A percentile compares a stretch with the other conserved stretches of the same genome.
Evolutionary conservation across 2,888 invertebrate species (phyloP).

Genomic region (Nemotelus nigrinus): DNA sequence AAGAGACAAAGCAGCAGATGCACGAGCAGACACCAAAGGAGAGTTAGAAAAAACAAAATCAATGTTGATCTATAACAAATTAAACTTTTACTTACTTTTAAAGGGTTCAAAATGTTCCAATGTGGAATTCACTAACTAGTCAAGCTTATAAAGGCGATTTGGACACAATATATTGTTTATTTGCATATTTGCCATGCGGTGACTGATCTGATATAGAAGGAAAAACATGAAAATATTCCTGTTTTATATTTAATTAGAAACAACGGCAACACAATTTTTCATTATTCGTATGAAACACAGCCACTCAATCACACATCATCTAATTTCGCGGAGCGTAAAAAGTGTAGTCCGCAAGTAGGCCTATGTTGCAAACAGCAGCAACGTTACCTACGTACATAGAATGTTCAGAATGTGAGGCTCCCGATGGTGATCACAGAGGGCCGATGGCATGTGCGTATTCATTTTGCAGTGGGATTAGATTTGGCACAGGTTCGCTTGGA

Average conservation of each 20-base stretch:
- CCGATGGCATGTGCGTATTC: slow-evolving; percentile 11
- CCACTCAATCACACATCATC: slow-evolving; percentile 21
- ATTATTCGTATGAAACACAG: background rate
- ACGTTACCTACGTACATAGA: slow-evolving; percentile 15
- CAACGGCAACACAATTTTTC: background rate
- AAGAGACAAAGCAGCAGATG: too few species aligned
- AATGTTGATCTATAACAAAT: too few species aligned
- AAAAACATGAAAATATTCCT: background rate
- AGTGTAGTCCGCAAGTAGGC: background rate
- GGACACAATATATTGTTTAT: too few species aligned
- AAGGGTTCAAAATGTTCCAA: too few species aligned
- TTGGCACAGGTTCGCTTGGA: background rate
- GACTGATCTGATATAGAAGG: background rate
- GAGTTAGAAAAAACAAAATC: too few species aligned
- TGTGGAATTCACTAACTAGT: too few species aligned
- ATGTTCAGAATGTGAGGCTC: background rate
- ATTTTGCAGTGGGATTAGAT: slow-evolving; percentile 19
- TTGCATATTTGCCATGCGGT: too few species aligned
- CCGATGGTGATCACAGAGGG: background rate
- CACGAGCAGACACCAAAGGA: too few species aligned
- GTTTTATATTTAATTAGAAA: background rate
- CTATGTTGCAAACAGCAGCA: background rate
- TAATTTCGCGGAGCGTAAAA: slow-evolving; percentile 2
- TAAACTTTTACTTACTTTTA: too few species aligned
- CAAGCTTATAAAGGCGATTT: too few species aligned